phyloP scores from a whole-genome alignment of 2,113 vertebrate genomes.

The Paraplagusia blochii region DNA sequence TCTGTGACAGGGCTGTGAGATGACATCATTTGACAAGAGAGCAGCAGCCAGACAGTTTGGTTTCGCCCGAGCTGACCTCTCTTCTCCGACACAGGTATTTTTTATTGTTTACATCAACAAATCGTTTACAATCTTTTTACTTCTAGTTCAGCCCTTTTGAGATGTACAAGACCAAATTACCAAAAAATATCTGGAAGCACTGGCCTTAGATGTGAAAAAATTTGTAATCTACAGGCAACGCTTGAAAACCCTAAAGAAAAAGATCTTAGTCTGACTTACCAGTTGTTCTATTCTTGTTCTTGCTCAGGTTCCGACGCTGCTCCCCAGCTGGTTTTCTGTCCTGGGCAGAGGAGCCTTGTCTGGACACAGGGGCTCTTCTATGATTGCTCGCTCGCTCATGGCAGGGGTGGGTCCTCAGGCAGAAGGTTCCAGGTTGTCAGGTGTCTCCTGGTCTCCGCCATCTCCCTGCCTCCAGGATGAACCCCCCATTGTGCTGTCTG shows the following conservation, averaged over 20 bases:
- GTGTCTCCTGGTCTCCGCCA: slow-evolving; percentile 73
- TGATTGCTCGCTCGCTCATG: slow-evolving; percentile 56
- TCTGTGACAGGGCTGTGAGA: slow-evolving; percentile 62
- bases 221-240: too few relatives aligned
- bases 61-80: slow-evolving; percentile 69
- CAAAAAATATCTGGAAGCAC: too few relatives aligned
- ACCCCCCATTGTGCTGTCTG: slow-evolving; percentile 77
- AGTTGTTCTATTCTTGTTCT: slow-evolving; percentile 2
- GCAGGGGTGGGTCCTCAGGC: slow-evolving; percentile 53
- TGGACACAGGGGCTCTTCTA: slow-evolving; percentile 48
- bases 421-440: slow-evolving; percentile 65
- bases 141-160: too few relatives aligned
- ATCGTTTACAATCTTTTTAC: too few relatives aligned
- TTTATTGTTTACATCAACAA: too few relatives aligned
- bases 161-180: too few relatives aligned
- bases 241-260: not conserved
- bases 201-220: too few relatives aligned
- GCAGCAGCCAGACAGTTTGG: slow-evolving; percentile 62
- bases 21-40: slow-evolving; percentile 69
- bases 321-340: slow-evolving; percentile 69
- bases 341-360: slow-evolving; percentile 56
- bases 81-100: slow-evolving; percentile 70
- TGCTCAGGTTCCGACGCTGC: slow-evolving; percentile 66
- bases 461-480: slow-evolving; percentile 83
- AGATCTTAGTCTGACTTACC: not conserved